Evolutionary conservation across 2,888 invertebrate species (phyloP).

Genomic region (Pegoplata infirma): DNA sequence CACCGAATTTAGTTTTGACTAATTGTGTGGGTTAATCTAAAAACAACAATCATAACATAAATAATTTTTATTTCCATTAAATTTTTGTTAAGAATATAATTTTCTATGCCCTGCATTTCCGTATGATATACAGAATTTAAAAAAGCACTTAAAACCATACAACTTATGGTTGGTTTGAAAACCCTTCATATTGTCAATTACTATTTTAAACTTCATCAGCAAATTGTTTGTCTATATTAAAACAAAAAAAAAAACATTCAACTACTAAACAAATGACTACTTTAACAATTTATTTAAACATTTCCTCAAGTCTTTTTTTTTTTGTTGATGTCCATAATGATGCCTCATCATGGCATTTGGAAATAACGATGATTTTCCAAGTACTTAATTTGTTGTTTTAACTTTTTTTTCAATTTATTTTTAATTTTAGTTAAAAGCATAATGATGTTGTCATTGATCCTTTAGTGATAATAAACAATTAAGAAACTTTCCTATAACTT

Average conservation of each 20-base stretch:
- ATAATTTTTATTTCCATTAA: no score
- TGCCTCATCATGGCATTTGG: conserved; percentile 13
- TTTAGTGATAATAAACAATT: conserved; percentile 5
- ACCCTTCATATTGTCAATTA: conserved; percentile 45
- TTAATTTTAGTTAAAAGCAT: no score
- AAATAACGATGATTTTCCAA: conserved; percentile 1
- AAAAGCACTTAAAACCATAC: conserved; percentile 8
- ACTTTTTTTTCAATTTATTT: conserved; percentile 28
- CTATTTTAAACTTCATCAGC: conserved; percentile 42
- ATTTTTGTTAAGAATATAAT: no score
- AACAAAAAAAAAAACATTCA: conserved; percentile 6
- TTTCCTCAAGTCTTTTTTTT: conserved; percentile 32
- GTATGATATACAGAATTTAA: neutral
- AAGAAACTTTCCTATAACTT: conserved; percentile 11
- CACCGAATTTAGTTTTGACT: no score
- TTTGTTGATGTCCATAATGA: neutral
- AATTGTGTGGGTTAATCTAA: no score
- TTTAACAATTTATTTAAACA: conserved; percentile 40
- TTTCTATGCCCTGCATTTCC: no score
- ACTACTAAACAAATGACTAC: conserved; percentile 19
- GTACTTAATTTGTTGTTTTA: conserved; percentile 33
- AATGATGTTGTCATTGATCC: conserved; percentile 30
- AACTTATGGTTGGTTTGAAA: conserved; percentile 5
- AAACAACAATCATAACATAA: no score
- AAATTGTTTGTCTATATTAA: conserved; percentile 16